Evolutionary conservation across 2,113 vertebrate genomes (phyloP), one percentile per base, ranked within the genome.

Genomic region (Sisor rabdophorus): DNA sequence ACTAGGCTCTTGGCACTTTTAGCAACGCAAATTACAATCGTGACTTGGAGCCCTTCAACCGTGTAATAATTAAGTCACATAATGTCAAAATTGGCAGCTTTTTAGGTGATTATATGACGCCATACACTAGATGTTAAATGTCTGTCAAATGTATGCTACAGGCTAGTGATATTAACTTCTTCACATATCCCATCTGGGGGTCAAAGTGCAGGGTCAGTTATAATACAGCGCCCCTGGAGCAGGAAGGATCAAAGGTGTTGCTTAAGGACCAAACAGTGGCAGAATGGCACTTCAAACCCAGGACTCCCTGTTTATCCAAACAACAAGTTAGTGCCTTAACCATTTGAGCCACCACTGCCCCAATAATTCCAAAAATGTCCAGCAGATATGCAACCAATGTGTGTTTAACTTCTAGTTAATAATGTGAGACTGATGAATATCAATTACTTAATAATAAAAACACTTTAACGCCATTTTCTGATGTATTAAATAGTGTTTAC

Each of bases 21-120:
- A 71, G 76, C 24, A 78, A 26, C 50, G 64, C 22, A 55, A 75
- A 73, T 73, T 52, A 72, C 75, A 84, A 67, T 67, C 67, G 52
- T 55, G 67, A 54, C 79, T 65, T 44, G 36, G 53, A 4, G 60
- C 69, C 65, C 30, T 73, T 22, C 67, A 71, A 52, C 71, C 44
- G 28, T 58, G 20, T 61, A 19, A 77, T n/a, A 5, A 67, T 32
- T 52, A 24, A 61, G 59, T 17, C 56, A 15, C n/a, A 73, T 40
- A 26, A 55, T 32, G 52, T 70, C 44, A 44, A 36, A 79, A 50
- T 68, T 9, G 8, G 55, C 67, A 58, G 19, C 17, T 54, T 71
- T 59, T 73, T 15, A 40, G 26, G 76, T 48, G 56, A 74, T 59
- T 59, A 22, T 60, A 71, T 52, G 53, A 55, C 60, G 30, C 71